Base-by-base conservation (phyloP, 2,797 vertebrate genomes). In the Moxostoma hubbsi region DNA sequence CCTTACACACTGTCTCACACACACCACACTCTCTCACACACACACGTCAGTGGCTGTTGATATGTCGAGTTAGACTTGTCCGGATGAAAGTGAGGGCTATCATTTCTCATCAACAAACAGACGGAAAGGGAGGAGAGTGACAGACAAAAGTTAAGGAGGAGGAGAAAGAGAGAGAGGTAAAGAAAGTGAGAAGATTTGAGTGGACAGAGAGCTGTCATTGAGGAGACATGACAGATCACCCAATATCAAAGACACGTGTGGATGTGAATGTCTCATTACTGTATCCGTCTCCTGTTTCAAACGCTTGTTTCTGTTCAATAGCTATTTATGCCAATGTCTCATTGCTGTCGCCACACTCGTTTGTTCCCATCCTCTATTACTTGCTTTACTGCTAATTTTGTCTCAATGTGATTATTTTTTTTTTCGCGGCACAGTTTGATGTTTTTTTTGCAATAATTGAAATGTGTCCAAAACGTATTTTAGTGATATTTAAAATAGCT, bases 201-300 rank as follows among this genome's bases (percentile, higher is more conserved):
- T 63, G 69, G 85, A 82, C 81, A 84, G 81, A 54, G 68, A 69
- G 79, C 70, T 79, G 85, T 86, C 79, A 18, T 62, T 79, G 71
- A 72, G 53, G 61, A 86, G 84, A 83, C 54, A n/a, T 84, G 84
- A 86, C 79, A 66, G 73, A 78, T 82, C 76, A 67, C 85, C 79
- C 81, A 68, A 78, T 79, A 77, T 81, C 84, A 80, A 83, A 85
- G 81, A 70, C 55, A 73, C 54, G 68, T 83, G 82, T 83, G 68
- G 76, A 84, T 81, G 82, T 68, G 72, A 84, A 81, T 75, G 15
- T 82, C 83, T 86, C 83, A 86, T 86, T 84, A 86, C 77, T 12
- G 46, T 55, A 81, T 73, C 76, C 76, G 69, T 84, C 77, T 81
- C 68, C 63, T 55, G 76, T 64, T 45, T 71, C 53, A 36, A 36